These are phyloP conservation scores for Onychostruthus taczanowskii DNA, from an alignment of 2,113 vertebrate species.

Conservation along the genomic window DNA sequence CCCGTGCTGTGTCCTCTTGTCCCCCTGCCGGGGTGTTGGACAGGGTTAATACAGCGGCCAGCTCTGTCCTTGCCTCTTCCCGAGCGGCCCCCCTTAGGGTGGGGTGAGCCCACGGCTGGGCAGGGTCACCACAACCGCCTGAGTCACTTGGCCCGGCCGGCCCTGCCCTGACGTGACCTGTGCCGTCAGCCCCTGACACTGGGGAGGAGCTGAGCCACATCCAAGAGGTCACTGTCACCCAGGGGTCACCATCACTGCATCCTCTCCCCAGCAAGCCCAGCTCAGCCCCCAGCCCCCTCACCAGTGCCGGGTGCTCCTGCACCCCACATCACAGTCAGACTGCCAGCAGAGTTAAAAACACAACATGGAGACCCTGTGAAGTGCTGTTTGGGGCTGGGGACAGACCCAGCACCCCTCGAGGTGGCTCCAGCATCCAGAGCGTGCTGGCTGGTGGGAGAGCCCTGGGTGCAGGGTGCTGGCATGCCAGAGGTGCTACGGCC, in stretches of 20 bases:
- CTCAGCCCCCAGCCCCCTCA: neutral
- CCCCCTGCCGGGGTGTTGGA: neutral
- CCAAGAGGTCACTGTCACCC: neutral
- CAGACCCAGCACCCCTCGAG: accelerated
- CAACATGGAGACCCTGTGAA: accelerated
- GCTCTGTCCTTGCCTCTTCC: neutral
- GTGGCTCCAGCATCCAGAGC: neutral
- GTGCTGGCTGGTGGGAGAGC: neutral
- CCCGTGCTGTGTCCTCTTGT: neutral
- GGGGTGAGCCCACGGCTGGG: constrained; percentile 8
- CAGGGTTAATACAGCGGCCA: neutral
- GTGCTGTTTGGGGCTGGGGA: neutral
- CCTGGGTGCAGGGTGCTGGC: neutral
- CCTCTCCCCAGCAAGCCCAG: neutral
- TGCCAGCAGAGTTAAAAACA: neutral
- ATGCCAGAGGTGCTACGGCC: neutral
- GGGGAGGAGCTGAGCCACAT: neutral
- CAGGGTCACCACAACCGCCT: constrained; percentile 24
- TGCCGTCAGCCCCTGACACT: neutral
- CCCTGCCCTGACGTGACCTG: neutral
- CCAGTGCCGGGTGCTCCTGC: accelerated
- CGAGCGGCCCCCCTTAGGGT: neutral
- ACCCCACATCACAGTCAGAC: neutral
- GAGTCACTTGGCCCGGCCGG: constrained; percentile 23
- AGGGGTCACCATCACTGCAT: neutral